Evolutionary conservation across 2,888 invertebrate species (phyloP).

Genomic region (Zygogramma bicolorata): DNA sequence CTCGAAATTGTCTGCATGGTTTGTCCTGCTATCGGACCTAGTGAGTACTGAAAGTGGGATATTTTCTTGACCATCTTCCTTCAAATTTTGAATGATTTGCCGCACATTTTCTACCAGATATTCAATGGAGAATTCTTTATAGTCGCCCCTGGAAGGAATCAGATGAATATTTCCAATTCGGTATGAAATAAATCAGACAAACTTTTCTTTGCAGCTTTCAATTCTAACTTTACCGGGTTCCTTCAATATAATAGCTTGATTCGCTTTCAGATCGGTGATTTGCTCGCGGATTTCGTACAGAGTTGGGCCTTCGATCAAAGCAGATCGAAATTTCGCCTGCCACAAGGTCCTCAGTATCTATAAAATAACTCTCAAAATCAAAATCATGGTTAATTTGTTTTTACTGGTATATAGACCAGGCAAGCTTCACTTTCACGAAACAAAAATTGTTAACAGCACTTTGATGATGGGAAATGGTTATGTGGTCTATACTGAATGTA

Average conservation of each 20-base stretch:
- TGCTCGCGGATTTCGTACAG: constrained; percentile 77
- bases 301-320: constrained; percentile 72
- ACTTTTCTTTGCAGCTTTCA: constrained; percentile 73
- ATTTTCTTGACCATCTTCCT: constrained; percentile 48
- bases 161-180: not conserved
- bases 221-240: constrained; percentile 71
- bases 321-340: constrained; percentile 76
- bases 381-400: not conserved
- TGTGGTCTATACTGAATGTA: too few relatives aligned
- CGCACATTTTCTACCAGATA: constrained; percentile 81
- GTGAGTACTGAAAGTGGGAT: constrained; percentile 38
- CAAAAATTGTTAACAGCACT: too few relatives aligned
- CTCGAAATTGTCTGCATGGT: constrained; percentile 65
- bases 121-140: constrained; percentile 71
- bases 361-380: not conserved
- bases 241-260: constrained; percentile 75
- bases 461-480: too few relatives aligned
- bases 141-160: constrained; percentile 69
- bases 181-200: not conserved
- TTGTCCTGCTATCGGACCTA: constrained; percentile 59
- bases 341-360: constrained; percentile 76
- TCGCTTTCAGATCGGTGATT: constrained; percentile 72
- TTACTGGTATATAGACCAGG: too few relatives aligned
- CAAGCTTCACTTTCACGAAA: too few relatives aligned
- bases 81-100: constrained; percentile 69